Evolutionary conservation across 2,888 invertebrate species (phyloP), one percentile per base, ranked within the genome.

Genomic region (Cantharis rustica): DNA sequence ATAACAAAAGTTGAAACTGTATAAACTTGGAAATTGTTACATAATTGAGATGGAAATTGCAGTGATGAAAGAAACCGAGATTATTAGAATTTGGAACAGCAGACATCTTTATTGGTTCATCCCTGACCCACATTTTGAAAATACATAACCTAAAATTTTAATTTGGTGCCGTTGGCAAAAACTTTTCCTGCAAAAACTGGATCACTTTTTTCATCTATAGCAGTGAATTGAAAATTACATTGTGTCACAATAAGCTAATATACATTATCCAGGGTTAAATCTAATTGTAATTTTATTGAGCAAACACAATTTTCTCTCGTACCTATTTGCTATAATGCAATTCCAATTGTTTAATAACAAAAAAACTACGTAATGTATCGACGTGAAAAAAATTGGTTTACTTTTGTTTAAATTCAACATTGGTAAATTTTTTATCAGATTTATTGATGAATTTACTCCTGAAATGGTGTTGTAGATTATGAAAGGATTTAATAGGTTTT

Each of bases 191-290:
- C n/a, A 47, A 47, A 47, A 47, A n/a, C 31, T 2, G 1, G 13
- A 31, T 31, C 47, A 47, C 47, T 47, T 47, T n/a, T 47, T 47
- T n/a, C 3, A 23, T 31, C 4, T 47, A n/a, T 47, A 1, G n/a
- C 13, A 7, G n/a, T n/a, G 9, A n/a, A n/a, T 68, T 75, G 16
- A 23, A 23, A 63, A 63, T 10, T 15, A 31, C 66, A 76, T 72
- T 72, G 69, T 72, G 69, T 64, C 72, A 47, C 73, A 26, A 71
- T 68, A 73, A 73, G 31, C 31, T 13, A 31, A 31, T 13, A 31
- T 47, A 47, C 47, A 47, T 47, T 47, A 47, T 11, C 47, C 47
- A 47, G 47, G 47, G 47, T n/a, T 47, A 47, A 47, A 47, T 9
- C 7, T 47, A n/a, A 47, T 47, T 47, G 47, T 47, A 47, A 47